phyloP scores from a whole-genome alignment of 2,113 vertebrate genomes.

The Mixornis gularis region DNA sequence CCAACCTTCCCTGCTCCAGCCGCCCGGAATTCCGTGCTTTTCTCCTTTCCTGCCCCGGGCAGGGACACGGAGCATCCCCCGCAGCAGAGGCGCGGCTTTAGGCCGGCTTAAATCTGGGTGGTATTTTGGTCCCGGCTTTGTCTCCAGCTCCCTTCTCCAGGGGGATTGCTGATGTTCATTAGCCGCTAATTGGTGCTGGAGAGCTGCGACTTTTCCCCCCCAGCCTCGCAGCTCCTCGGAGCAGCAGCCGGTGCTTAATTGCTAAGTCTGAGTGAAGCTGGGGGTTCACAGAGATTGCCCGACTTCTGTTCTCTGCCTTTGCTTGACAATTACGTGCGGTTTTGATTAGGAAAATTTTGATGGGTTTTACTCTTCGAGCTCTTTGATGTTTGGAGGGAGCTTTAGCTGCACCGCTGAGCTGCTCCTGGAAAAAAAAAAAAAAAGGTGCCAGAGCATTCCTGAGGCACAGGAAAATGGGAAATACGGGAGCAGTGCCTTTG shows the following conservation, averaged over 20 bases:
- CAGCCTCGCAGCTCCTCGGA: not conserved
- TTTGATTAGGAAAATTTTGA: slow-evolving; percentile 60
- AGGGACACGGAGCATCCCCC: not conserved
- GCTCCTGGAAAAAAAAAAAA: not conserved
- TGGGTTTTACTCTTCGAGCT: slow-evolving; percentile 45
- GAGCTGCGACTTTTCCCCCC: slow-evolving; percentile 28
- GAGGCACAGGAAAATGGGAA: not conserved
- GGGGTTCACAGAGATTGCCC: slow-evolving; percentile 21
- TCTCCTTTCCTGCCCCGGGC: not conserved
- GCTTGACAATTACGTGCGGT: slow-evolving; percentile 52
- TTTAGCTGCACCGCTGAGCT: not conserved
- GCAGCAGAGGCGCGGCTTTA: not conserved
- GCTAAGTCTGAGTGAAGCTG: slow-evolving; percentile 50
- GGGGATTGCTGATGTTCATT: slow-evolving; percentile 57
- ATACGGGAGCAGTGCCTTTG: not conserved
- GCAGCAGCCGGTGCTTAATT: slow-evolving; percentile 50
- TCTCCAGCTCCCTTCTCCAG: not conserved
- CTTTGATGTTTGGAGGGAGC: slow-evolving; percentile 50
- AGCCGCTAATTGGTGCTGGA: slow-evolving; percentile 46
- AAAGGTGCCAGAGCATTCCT: not conserved
- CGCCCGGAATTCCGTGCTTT: not conserved
- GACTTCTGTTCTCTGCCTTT: slow-evolving; percentile 5
- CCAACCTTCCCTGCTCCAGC: not conserved
- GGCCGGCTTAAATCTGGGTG: not conserved
- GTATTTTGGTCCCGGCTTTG: not conserved